A percentile compares a stretch with the other conserved stretches of the same genome.
Evolutionary conservation across 37 sponge, comb jelly and placozoan species (phyloP).

Genomic region (Theonella swinhoei): DNA sequence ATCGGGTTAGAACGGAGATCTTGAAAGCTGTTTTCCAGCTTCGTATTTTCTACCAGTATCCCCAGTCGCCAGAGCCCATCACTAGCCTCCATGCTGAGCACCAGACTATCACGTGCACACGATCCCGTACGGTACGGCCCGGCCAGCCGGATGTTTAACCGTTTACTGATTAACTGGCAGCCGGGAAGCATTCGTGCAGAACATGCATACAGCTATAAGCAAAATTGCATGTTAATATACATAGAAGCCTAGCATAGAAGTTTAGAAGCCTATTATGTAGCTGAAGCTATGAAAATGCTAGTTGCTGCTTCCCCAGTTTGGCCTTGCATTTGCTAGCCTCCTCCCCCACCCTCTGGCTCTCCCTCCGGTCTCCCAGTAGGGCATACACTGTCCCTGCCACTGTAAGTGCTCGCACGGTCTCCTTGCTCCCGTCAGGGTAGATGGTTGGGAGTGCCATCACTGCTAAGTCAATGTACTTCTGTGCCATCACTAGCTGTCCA

Average conservation of each 20-base stretch:
- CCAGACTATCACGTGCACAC: no score
- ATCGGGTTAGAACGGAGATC: neutral
- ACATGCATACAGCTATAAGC: no score
- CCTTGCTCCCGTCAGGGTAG: conserved; percentile 49
- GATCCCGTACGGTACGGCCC: no score
- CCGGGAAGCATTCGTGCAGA: no score
- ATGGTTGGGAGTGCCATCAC: conserved; percentile 22
- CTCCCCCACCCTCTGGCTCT: conserved; percentile 46
- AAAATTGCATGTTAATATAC: no score
- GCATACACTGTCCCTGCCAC: conserved; percentile 45
- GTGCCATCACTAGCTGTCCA: conserved; percentile 62
- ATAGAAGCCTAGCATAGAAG: no score
- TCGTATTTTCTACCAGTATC: neutral
- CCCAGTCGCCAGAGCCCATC: neutral
- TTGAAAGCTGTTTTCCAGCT: neutral
- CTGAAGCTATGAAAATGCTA: neutral
- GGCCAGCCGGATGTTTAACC: no score
- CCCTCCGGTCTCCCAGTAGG: conserved; percentile 60
- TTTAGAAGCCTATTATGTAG: no score
- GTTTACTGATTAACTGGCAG: no score
- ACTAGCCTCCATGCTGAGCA: no score
- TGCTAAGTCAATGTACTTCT: conserved; percentile 70
- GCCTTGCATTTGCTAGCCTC: conserved; percentile 35
- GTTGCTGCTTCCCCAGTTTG: neutral
- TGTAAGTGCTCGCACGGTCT: conserved; percentile 58